These are phyloP conservation scores for Bambusicola thoracicus DNA, from an alignment of 2,113 vertebrate genomes.

Conservation along the genomic window DNA sequence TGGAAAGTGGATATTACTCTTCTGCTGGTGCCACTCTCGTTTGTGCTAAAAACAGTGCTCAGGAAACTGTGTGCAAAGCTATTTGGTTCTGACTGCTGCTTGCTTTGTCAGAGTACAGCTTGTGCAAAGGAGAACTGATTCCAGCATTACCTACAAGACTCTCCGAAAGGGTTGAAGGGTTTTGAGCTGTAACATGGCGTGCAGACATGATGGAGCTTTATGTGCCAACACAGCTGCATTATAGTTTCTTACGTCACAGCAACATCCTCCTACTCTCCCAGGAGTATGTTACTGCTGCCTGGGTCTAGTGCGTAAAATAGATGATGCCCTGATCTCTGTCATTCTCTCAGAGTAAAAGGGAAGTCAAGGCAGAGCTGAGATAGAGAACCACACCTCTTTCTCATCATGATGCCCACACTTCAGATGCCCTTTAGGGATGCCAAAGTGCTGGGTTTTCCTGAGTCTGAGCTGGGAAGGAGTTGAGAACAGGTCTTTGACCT, in stretches of 20 bases:
- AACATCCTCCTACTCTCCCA: accelerated
- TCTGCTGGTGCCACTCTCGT: background rate
- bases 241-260: background rate
- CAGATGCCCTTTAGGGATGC: background rate
- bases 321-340: background rate
- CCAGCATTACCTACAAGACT: background rate
- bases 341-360: background rate
- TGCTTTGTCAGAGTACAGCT: background rate
- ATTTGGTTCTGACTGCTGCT: background rate
- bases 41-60: background rate
- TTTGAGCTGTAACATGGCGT: accelerated
- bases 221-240: background rate
- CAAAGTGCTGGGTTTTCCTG: background rate
- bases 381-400: background rate
- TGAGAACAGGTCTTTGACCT: background rate
- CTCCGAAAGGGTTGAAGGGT: background rate
- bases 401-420: background rate
- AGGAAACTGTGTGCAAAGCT: background rate
- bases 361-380: background rate
- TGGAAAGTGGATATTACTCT: background rate
- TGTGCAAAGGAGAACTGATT: background rate
- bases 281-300: accelerated
- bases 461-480: background rate
- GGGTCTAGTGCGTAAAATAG: background rate
- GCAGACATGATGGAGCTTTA: background rate